Evolutionary conservation across 37 sponge, comb jelly and placozoan genomes (phyloP).

Genomic region (Beroe ovata): DNA sequence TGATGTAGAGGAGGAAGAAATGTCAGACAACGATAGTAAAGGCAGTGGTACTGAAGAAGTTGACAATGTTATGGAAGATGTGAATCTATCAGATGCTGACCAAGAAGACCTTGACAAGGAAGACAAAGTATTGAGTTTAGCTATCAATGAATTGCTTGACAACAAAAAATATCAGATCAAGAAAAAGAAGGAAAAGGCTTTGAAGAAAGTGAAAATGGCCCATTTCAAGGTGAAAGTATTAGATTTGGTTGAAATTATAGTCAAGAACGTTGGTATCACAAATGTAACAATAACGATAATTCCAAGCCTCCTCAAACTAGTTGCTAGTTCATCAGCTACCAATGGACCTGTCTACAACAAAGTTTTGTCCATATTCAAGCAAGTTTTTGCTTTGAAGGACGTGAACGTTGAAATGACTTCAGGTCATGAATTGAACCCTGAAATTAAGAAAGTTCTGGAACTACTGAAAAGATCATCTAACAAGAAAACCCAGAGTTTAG

Average conservation of each 20-base stretch:
- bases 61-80: background rate
- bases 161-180: background rate
- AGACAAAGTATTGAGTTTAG: background rate
- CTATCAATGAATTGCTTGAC: background rate
- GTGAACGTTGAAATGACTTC: background rate
- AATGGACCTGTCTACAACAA: slow-evolving; percentile 2
- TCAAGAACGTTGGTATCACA: slow-evolving; percentile 11
- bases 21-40: background rate
- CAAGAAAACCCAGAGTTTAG: background rate
- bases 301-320: slow-evolving; percentile 9
- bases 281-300: background rate
- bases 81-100: slow-evolving; percentile 58
- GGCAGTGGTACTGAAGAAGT: background rate
- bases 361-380: slow-evolving; percentile 35
- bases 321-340: background rate
- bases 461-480: background rate
- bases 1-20: slow-evolving; percentile 18
- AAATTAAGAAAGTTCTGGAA: background rate
- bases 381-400: background rate
- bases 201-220: slow-evolving; percentile 42
- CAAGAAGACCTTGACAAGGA: slow-evolving; percentile 25
- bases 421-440: background rate
- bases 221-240: slow-evolving; percentile 50
- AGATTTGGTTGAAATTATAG: slow-evolving; percentile 52
- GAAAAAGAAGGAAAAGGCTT: slow-evolving; percentile 3